Conservation (phyloP, 2,113 vertebrate genomes). For the Fukomys damarensis region DNA sequence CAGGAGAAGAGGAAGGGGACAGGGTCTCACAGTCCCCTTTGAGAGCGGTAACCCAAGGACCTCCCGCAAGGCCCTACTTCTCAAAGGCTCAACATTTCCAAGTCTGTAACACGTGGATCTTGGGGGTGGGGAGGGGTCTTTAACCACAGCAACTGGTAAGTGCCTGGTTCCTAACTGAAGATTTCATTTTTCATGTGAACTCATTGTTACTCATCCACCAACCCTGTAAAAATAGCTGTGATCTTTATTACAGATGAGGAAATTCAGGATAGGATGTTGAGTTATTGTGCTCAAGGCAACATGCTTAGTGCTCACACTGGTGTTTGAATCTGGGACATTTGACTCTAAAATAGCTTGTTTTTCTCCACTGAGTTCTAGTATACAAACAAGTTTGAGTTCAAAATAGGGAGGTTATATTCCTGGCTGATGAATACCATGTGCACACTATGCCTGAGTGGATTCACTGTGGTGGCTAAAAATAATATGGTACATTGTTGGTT, state of each 20-base stretch:
- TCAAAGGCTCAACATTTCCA: not conserved
- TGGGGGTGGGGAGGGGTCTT: not conserved
- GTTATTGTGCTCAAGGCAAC: not conserved
- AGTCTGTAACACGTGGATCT: not conserved
- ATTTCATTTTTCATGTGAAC: constrained; percentile 15
- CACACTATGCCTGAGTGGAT: not conserved
- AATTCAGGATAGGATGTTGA: not conserved
- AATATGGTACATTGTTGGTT: not conserved
- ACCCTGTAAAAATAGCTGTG: not conserved
- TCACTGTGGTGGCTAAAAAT: constrained; percentile 39
- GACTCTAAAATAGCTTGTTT: constrained; percentile 45
- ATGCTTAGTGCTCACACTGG: not conserved
- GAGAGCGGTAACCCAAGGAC: not conserved
- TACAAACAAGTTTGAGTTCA: not conserved
- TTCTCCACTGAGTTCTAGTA: not conserved
- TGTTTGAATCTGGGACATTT: constrained; percentile 50
- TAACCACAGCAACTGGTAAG: not conserved
- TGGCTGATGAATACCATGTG: not conserved
- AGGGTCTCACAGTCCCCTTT: not conserved
- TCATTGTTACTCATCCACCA: not conserved
- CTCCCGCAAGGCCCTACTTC: not conserved
- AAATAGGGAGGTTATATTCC: not conserved
- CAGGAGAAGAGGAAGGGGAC: not conserved
- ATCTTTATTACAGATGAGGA: not conserved
- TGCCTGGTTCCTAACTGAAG: not conserved